Percentiles rank a stretch among this genome's conserved stretches.
Conservation (phyloP, 2,113 vertebrate genomes). For the Engystomops pustulosus region DNA sequence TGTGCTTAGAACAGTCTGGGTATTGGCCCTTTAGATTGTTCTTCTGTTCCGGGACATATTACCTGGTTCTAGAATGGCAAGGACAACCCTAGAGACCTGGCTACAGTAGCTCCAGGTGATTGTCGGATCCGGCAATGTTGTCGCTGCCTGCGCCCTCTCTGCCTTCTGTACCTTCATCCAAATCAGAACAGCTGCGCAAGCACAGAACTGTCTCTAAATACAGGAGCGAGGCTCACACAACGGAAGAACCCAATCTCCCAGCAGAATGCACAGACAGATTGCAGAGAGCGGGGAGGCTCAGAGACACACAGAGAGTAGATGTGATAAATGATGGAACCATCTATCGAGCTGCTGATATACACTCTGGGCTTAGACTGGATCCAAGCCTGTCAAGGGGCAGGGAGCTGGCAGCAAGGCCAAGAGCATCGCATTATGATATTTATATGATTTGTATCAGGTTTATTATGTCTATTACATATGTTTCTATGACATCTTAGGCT, state of each 20-base stretch:
- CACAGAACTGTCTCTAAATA: conserved; percentile 21
- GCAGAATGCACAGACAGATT: conserved; percentile 47
- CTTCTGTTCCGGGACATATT: no score
- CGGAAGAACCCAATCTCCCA: conserved; percentile 19
- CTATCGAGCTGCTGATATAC: conserved; percentile 18
- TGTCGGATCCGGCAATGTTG: background rate
- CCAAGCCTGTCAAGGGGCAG: background rate
- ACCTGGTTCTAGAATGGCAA: no score
- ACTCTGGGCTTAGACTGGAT: background rate
- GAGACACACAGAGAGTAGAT: conserved; percentile 21
- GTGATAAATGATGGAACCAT: conserved; percentile 27
- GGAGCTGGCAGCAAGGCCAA: background rate
- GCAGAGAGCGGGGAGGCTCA: conserved; percentile 34
- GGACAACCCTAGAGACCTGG: background rate
- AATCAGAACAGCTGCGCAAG: conserved; percentile 23
- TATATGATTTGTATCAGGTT: no score
- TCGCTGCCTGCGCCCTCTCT: background rate
- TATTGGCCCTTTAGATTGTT: no score
- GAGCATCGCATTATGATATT: background rate
- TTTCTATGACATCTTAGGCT: no score
- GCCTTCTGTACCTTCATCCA: background rate
- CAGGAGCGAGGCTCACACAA: background rate
- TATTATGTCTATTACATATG: no score
- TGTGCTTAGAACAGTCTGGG: no score
- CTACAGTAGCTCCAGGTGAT: background rate